Conservation (phyloP, 2,888 invertebrate genomes). For the Temnothorax unifasciatus region DNA sequence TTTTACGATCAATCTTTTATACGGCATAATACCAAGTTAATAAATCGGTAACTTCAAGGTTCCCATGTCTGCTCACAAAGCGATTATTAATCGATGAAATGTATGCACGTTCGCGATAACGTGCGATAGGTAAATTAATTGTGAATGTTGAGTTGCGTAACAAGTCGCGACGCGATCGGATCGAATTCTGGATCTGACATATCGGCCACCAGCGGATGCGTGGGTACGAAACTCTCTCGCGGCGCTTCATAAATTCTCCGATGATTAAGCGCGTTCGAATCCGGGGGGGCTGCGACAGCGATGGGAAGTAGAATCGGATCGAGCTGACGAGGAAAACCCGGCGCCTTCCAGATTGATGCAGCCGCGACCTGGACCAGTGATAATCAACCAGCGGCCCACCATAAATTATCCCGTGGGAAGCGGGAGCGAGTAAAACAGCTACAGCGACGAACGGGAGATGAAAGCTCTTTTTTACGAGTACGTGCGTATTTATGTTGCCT, state of each 20-base stretch:
- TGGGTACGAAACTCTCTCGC: conserved; percentile 74
- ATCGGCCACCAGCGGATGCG: conserved; percentile 78
- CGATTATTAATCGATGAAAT: conserved; percentile 73
- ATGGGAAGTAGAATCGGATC: conserved; percentile 53
- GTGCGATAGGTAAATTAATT: conserved; percentile 61
- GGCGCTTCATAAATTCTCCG: conserved; percentile 79
- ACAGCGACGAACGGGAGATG: neutral
- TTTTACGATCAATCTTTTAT: neutral
- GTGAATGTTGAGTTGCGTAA: conserved; percentile 76
- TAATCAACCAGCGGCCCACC: neutral
- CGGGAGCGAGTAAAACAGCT: neutral
- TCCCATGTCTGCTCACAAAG: conserved; percentile 64
- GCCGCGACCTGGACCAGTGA: neutral
- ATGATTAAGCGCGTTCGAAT: conserved; percentile 58
- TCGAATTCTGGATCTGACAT: conserved; percentile 72
- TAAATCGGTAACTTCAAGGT: conserved; percentile 51
- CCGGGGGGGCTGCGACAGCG: conserved; percentile 42
- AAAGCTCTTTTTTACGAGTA: neutral
- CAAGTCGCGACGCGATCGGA: conserved; percentile 75
- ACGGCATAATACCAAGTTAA: neutral
- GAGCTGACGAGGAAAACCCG: conserved; percentile 36
- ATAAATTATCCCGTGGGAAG: conserved; percentile 7
- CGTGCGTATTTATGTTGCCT: neutral
- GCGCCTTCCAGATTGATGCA: neutral
- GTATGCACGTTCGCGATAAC: conserved; percentile 43